A percentile compares a stretch with the other conserved stretches of the same genome.
Evolutionary conservation across 2,888 invertebrate genomes (phyloP).

Genomic region (Pollenia griseotomentosa): DNA sequence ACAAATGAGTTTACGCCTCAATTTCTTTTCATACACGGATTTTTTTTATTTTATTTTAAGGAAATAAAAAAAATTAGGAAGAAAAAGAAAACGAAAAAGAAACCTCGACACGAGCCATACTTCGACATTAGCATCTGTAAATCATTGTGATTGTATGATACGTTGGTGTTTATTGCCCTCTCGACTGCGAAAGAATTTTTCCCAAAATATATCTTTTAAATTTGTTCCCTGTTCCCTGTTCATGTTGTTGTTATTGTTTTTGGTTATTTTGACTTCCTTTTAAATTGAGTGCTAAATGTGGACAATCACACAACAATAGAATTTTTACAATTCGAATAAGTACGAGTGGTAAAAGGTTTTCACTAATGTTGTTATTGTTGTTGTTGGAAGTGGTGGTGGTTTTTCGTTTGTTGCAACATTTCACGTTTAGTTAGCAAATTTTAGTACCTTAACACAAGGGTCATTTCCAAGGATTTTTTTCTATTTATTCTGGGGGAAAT

Average conservation of each 20-base stretch:
- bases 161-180: constrained; percentile 66
- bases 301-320: constrained; percentile 69
- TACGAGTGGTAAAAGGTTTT: constrained; percentile 46
- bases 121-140: constrained; percentile 69
- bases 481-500: constrained; percentile 19
- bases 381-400: constrained; percentile 35
- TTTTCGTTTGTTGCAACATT: constrained; percentile 34
- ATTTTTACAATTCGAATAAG: constrained; percentile 25
- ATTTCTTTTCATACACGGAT: constrained; percentile 56
- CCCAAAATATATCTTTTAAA: constrained; percentile 5
- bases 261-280: constrained; percentile 54
- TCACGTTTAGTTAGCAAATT: constrained; percentile 45
- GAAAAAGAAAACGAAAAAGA: constrained; percentile 5
- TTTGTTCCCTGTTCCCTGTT: background rate
- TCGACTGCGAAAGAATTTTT: constrained; percentile 40
- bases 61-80: constrained; percentile 29
- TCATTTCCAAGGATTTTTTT: constrained; percentile 55
- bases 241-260: constrained; percentile 32
- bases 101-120: constrained; percentile 71
- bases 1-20: constrained; percentile 73
- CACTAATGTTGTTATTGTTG: background rate
- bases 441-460: constrained; percentile 45
- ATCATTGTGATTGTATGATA: constrained; percentile 46
- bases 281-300: constrained; percentile 73
- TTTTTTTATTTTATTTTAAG: constrained; percentile 5